Conservation (phyloP, 2,113 vertebrate species). For the Apus apus region DNA sequence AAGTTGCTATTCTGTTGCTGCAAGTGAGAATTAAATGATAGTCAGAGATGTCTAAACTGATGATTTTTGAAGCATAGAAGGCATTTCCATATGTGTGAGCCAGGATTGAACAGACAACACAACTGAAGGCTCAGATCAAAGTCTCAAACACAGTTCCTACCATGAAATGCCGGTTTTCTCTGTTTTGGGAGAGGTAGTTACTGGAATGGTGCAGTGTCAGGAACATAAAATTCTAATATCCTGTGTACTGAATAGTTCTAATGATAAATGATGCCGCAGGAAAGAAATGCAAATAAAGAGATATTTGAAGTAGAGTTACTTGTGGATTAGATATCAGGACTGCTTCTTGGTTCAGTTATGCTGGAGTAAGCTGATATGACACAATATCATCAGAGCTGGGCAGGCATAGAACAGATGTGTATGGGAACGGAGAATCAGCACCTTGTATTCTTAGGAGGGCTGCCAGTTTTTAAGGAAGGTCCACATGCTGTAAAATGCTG, state of each 20-base stretch:
- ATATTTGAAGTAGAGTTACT: background rate
- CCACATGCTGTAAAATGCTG: background rate
- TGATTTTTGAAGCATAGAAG: background rate
- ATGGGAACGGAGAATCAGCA: background rate
- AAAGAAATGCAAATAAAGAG: conserved; percentile 25
- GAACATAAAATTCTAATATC: background rate
- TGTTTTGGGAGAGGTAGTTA: background rate
- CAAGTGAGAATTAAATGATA: background rate
- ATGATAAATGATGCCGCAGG: background rate
- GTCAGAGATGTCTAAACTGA: background rate
- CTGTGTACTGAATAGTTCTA: background rate
- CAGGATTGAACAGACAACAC: background rate
- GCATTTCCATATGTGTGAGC: background rate
- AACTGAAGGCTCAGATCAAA: background rate
- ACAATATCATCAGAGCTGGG: background rate
- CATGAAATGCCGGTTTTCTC: background rate
- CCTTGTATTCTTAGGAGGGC: background rate
- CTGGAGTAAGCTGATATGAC: background rate
- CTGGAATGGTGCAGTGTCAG: background rate
- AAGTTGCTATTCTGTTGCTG: background rate
- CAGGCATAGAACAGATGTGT: background rate
- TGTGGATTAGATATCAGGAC: background rate
- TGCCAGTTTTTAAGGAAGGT: background rate
- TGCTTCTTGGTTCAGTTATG: background rate
- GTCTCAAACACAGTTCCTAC: background rate